Conservation (phyloP, 2,113 vertebrate genomes). For the Thinocorus orbignyianus region DNA sequence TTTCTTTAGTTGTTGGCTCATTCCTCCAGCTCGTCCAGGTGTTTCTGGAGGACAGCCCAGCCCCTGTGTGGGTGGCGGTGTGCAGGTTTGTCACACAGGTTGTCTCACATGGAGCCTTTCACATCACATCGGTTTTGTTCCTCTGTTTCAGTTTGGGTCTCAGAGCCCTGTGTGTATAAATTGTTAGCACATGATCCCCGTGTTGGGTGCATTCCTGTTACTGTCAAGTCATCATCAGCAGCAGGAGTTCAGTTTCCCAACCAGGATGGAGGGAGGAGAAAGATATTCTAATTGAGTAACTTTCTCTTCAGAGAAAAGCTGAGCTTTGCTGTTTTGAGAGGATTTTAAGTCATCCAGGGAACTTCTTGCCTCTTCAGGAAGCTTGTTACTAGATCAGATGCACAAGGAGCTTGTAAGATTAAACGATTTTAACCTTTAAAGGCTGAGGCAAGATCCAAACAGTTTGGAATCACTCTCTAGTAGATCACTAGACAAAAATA, state of each 20-base stretch:
- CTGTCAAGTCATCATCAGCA: background rate
- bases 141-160: background rate
- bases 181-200: background rate
- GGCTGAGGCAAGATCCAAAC: background rate
- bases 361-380: background rate
- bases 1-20: background rate
- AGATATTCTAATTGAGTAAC: background rate
- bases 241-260: background rate
- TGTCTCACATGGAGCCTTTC: background rate
- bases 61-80: fast-evolving
- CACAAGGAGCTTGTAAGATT: background rate
- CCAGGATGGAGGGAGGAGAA: background rate
- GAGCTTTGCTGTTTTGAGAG: background rate
- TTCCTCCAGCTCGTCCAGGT: background rate
- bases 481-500: background rate
- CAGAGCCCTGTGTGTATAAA: background rate
- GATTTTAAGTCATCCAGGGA: background rate
- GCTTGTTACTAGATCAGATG: background rate
- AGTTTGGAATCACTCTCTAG: background rate
- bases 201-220: background rate
- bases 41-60: background rate
- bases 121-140: background rate
- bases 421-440: background rate
- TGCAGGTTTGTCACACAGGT: background rate
- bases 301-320: background rate